A percentile compares a stretch with the other conserved stretches of the same genome.
These are phyloP conservation scores for Styela clava DNA, from an alignment of 23 tunicate species.

Conservation along the genomic window DNA sequence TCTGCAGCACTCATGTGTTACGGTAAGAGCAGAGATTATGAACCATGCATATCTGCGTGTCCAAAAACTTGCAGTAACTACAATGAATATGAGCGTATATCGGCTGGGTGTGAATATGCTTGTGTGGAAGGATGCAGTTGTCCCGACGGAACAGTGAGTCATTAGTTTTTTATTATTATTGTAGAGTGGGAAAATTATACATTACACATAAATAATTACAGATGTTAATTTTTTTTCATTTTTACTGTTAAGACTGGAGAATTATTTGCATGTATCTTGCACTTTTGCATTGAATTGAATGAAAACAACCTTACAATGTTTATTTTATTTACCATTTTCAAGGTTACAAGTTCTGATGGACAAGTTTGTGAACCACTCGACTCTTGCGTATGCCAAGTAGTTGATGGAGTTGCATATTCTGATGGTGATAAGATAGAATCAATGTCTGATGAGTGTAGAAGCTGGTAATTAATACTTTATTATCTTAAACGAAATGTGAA, in stretches of 20 bases:
- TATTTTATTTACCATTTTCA: too few relatives aligned
- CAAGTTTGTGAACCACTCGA: slow-evolving; percentile 83
- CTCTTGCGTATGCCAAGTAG: slow-evolving; percentile 82
- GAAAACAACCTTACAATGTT: too few relatives aligned
- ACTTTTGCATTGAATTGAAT: too few relatives aligned
- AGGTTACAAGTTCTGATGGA: slow-evolving; percentile 89
- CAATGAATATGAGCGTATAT: slow-evolving; percentile 73
- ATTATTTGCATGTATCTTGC: too few relatives aligned
- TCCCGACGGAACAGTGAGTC: slow-evolving; percentile 82
- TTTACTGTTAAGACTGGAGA: too few relatives aligned
- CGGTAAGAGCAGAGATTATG: slow-evolving; percentile 82
- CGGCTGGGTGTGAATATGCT: slow-evolving; percentile 65
- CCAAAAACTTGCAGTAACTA: slow-evolving; percentile 95
- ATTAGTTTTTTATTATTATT: too few relatives aligned
- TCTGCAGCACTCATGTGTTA: slow-evolving; percentile 88
- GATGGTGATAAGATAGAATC: slow-evolving; percentile 97
- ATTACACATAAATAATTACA: too few relatives aligned
- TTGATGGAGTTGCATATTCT: slow-evolving; percentile 86
- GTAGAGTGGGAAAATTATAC: too few relatives aligned
- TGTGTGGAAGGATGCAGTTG: slow-evolving; percentile 99
- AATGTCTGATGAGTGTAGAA: slow-evolving; percentile 96
- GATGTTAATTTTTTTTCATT: too few relatives aligned
- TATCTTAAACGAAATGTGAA: neutral
- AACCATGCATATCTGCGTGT: slow-evolving; percentile 98
- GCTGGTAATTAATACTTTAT: slow-evolving; percentile 85